Base-by-base conservation (phyloP, 2,888 invertebrate genomes). In the Terebella lapidaria region DNA sequence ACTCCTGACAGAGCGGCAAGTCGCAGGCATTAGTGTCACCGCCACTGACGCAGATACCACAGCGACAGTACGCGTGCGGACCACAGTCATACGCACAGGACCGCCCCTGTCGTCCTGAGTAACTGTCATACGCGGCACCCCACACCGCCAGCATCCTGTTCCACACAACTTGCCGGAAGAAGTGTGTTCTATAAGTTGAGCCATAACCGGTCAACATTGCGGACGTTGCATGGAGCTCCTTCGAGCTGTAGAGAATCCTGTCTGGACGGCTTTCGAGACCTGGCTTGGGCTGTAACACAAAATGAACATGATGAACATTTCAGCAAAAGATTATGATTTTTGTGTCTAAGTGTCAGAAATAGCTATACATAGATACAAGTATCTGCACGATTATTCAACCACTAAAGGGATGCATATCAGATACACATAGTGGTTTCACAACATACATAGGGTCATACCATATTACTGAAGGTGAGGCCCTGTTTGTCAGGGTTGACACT, bases 21-120 rank as follows among this genome's bases (percentile, higher is more conserved):
- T 61, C 51, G 59, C 75, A 74, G n/a, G 64, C 64, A 15, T 67
- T 62, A 3, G 59, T 5, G 57, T 72, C 71, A 27, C 70, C 73
- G 25, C 69, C 69, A 35, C 60, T 65, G 18, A 72, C 68, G 66
- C 76, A 77, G 2, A 76, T 62, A 1, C 76, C 75, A 67, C 76
- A 77, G 1, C 73, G 66, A 61, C 76, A 77, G 0, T 72, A 72
- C 3, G 74, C 76, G 53, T 70, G 68, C 10, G 76, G 76, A 2
- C 76, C 76, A 67, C 76, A 77, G 63, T 77, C 76, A 53, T 76
- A 74, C 15, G 60, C 27, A 57, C 76, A 77, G 3, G 74, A 60
- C 60, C 72, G 74, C 20, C 76, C 76, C 3, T 30, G 15, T n/a
- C 56, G 30, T 2, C 70, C 70, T n/a, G 58, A 42, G 54, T 70